Evolutionary conservation across 1,140 invertebrate genomes (phyloP), one percentile per base, ranked within the genome.

Genomic region (Drosophila truncata): DNA sequence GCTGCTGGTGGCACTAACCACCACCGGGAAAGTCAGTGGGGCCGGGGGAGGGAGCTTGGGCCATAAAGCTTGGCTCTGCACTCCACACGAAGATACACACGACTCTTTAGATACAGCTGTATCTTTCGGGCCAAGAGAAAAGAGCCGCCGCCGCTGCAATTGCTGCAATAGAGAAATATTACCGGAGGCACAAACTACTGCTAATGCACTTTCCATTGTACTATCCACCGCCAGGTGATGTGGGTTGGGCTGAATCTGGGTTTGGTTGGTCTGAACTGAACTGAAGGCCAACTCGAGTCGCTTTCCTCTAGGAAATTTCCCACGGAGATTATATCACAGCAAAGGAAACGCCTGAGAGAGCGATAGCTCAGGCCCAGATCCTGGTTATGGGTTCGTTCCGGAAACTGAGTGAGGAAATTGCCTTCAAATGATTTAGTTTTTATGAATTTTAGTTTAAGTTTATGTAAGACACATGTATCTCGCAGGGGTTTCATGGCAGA

Each of bases 11-110:
- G 73, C 71, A 65, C 61, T 58, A 65, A 66, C 74, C 49, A 66
- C 74, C 49, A 58, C 74, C 49, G 60, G 42, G 70, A 73, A 62
- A 73, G 49, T 55, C 33, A 14, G 7, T 14, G 49, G 31, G 33
- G 33, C 10, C 2, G 10, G 27, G 25, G 61, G 54, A 27, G 37
- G 61, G 67, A 8, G 35, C 23, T 29, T 70, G 65, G 67, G 67
- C 77, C 79, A 82, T 87, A 87, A 82, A 87, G 80, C 83, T 74
- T 61, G 41, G 54, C 80, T 69, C 63, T 67, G 63, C 64, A 58
- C 64, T 47, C 20, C 77, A 71, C n/a, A 66, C 61, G 62, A 80
- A 72, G 39, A 49, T 42, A 63, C 69, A 65, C 31, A 62, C 31
- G 29, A 27, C 65, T 18, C 29, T 57, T 41, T 57, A 67, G 35